Evolutionary conservation across 2,797 vertebrate species (phyloP).

Genomic region (Phoxinus dragarum): DNA sequence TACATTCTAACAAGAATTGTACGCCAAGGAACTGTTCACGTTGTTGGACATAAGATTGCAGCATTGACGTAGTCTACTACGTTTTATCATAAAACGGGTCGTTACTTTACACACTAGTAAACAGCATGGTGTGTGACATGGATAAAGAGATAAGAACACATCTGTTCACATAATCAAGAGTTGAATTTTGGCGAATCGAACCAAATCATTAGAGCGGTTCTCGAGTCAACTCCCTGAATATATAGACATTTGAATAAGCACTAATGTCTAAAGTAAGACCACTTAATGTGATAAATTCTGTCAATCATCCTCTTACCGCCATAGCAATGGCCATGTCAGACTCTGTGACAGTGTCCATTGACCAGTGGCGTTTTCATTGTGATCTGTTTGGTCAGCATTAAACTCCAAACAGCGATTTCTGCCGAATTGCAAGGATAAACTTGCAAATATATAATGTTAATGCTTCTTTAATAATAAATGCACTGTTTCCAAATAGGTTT

Average conservation of each 20-base stretch:
- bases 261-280: too few relatives aligned
- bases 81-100: neutral
- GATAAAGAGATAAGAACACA: neutral
- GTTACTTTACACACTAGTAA: neutral
- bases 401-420: neutral
- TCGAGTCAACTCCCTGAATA: neutral
- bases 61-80: neutral
- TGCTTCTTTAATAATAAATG: neutral
- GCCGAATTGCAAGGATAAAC: neutral
- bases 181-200: neutral
- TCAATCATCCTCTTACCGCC: too few relatives aligned
- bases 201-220: neutral
- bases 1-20: neutral
- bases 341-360: too few relatives aligned
- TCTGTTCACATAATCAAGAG: neutral
- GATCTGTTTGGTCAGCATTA: too few relatives aligned
- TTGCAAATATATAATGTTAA: neutral
- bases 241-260: too few relatives aligned
- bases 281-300: too few relatives aligned
- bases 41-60: neutral
- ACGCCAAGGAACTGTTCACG: neutral
- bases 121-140: neutral
- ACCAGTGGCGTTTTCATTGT: too few relatives aligned
- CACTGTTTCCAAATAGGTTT: neutral
- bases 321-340: too few relatives aligned